Base-by-base conservation (phyloP, 2,888 invertebrate genomes). In the Acanthosepion esculentum region DNA sequence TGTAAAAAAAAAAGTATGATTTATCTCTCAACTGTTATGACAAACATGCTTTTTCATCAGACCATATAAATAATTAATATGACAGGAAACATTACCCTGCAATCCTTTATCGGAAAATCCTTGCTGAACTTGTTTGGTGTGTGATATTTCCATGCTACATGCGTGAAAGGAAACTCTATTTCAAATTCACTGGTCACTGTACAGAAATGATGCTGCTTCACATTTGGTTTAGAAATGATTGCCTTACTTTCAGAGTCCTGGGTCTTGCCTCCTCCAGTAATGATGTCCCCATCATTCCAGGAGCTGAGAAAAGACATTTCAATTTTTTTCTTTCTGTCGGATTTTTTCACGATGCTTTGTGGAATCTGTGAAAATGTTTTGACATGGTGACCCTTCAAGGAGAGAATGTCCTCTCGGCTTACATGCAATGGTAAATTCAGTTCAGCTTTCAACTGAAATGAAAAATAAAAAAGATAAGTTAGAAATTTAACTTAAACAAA, bases 161-260 rank as follows among this genome's bases (percentile, higher is more conserved):
- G 96, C 94, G 95, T 95, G 94, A 97, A 96, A 91, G 96, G 96
- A 94, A 96, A 96, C 0, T 97, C 97, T 23, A 97, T 96, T 95
- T 97, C 97, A 92, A 96, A 96, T 33, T 96, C 97, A 23, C 95
- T 95, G 5, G 96, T 96, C 94, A 96, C 96, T 18, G 96, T 96
- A 95, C 97, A 97, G 95, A 97, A 97, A 95, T 97, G 97, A 95
- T 97, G 97, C 91, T 97, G 96, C 94, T 95, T 48, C 0, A 50
- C 96, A 94, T 96, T 96, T 33, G 15, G 15, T n/a, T 78, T 15
- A 33, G n/a, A 78, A n/a, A 23, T 0, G 0, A 10, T 78, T n/a
- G 0, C 12, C 12, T 12, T 2, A 78, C 15, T 15, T 3, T 78
- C 15, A 5, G 15, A n/a, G 7, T 20, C 23, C 6, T 20, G 59